Conservation (phyloP, 2,113 vertebrate genomes). For the Microtus pennsylvanicus region DNA sequence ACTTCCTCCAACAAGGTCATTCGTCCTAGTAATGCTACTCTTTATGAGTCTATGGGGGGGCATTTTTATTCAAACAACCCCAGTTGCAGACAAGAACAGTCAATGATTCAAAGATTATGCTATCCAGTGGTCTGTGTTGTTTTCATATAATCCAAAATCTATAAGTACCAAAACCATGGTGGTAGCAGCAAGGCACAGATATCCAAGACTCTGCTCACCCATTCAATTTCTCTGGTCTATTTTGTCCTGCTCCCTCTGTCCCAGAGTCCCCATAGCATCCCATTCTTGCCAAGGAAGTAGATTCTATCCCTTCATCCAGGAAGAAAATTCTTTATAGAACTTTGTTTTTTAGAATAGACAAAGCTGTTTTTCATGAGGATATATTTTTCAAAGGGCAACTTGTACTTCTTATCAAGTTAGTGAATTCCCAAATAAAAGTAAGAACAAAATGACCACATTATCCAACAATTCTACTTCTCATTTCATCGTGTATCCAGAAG, state of each 20-base stretch:
- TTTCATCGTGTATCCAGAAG: background rate
- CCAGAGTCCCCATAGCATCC: background rate
- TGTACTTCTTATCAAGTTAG: conserved; percentile 37
- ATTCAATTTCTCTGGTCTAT: background rate
- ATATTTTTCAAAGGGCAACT: background rate
- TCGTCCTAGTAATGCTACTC: background rate
- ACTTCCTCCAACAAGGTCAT: background rate
- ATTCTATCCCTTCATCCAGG: background rate
- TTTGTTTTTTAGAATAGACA: conserved; percentile 33
- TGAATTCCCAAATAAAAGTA: background rate
- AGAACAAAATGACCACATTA: background rate
- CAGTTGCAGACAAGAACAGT: background rate
- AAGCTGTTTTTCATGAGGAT: conserved; percentile 13
- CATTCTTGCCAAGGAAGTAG: background rate
- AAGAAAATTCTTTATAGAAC: background rate
- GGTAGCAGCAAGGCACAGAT: too few relatives aligned
- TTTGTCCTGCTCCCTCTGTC: background rate
- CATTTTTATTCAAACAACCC: background rate
- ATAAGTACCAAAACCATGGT: background rate
- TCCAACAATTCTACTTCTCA: background rate
- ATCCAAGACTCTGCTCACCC: background rate
- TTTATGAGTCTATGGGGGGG: background rate
- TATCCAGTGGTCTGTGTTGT: background rate
- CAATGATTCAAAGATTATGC: background rate
- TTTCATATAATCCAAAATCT: background rate